Base-by-base conservation (phyloP, 2,888 invertebrate species). In the Oithona nana region DNA sequence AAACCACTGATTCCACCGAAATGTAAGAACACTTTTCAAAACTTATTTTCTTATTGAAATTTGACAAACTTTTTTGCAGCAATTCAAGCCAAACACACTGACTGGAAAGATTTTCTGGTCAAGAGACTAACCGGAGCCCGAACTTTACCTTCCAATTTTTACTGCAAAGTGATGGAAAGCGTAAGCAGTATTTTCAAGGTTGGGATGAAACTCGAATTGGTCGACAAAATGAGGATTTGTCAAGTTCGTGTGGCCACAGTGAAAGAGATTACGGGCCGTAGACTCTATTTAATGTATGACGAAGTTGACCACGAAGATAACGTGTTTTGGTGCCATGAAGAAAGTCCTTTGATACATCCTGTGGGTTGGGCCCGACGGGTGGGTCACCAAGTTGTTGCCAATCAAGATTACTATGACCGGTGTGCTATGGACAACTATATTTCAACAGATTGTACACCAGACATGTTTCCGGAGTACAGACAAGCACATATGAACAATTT, bases 281-380 rank as follows among this genome's bases (percentile, higher is more conserved):
- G 95, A 61, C 78, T 97, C 64, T 87, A 89, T 69, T 82, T 97
- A 1, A 83, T 84, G 69, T 95, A 95, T 74, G 89, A 85, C 68
- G 88, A 89, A 69, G 82, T 85, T 65, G 78, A 82, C 13, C 79
- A 81, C 0, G 83, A 31, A 16, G 56, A 61, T 31, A 30, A 24
- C 28, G 78, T 92, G 2, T 95, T 97, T 73, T 97, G 94, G 94
- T 94, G 93, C 71, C 94, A 95, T 68, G 90, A 93, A 73, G 87
- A 88, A 71, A 93, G 94, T 0, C 88, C 90, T 0, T 77, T 95
- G 13, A 85, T 97, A 66, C 95, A 95, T 74, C 92, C 90, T 0
- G 88, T 93, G 1, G 93, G 94, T n/a, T 94, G 97, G 95, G 89
- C 95, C 0, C 83, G 83, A 64, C 75, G 83, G 64, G 84, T 92